A percentile compares a stretch with the other conserved stretches of the same genome.
Evolutionary conservation across 2,888 invertebrate genomes (phyloP).

Genomic region (Sinhomidia bicolor): DNA sequence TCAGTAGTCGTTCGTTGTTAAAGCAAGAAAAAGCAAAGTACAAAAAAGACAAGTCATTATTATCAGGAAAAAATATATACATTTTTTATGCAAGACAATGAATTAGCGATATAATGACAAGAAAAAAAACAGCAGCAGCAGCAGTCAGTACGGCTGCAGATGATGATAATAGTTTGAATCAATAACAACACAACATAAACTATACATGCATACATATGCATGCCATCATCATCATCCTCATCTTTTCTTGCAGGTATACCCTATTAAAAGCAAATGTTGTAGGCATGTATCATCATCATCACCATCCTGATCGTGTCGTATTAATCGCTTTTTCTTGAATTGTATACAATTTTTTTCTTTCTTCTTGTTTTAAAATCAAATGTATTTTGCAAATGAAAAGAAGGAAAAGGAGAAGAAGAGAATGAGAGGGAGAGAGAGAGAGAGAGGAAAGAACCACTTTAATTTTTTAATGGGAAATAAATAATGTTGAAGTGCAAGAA

Average conservation of each 20-base stretch:
- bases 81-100: slow-evolving; percentile 63
- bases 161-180: slow-evolving; percentile 3
- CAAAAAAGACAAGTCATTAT: slow-evolving; percentile 56
- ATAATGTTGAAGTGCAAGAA: slow-evolving; percentile 72
- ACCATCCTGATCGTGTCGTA: slow-evolving; percentile 31
- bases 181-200: neutral
- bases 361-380: neutral
- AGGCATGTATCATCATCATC: slow-evolving; percentile 38
- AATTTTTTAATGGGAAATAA: slow-evolving; percentile 73
- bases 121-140: slow-evolving; percentile 16
- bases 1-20: neutral
- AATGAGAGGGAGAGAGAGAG: neutral
- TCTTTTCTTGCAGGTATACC: slow-evolving; percentile 3
- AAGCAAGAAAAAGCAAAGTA: slow-evolving; percentile 4
- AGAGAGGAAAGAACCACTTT: slow-evolving; percentile 67
- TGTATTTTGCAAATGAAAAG: too few species aligned
- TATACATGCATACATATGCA: too few species aligned
- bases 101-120: slow-evolving; percentile 47
- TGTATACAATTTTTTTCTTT: too few species aligned
- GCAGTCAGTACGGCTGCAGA: too few species aligned
- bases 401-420: neutral
- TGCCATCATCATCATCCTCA: too few species aligned
- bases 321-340: slow-evolving; percentile 44
- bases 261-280: slow-evolving; percentile 20
- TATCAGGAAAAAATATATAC: slow-evolving; percentile 40